phyloP scores from a whole-genome alignment of 2,113 vertebrate genomes.

The Phylloscopus trochilus region DNA sequence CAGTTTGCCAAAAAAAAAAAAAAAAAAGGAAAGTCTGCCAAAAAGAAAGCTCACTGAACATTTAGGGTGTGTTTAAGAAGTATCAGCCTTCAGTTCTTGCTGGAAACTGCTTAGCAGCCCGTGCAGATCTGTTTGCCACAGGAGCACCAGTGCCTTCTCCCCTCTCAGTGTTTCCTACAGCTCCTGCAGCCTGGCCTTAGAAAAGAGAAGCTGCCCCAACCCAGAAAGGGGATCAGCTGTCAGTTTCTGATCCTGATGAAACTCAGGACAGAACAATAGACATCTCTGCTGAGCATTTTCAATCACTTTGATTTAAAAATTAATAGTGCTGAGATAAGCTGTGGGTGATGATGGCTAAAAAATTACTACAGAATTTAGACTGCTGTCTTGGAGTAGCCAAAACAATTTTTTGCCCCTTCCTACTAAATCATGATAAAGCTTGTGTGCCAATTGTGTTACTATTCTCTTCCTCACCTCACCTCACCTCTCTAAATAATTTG shows the following conservation, averaged over 20 bases:
- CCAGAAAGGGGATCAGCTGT: background rate
- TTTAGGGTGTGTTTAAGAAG: background rate
- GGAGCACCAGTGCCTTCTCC: fast-evolving
- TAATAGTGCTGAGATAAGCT: background rate
- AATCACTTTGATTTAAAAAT: background rate
- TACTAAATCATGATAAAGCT: background rate
- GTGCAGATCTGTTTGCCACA: background rate
- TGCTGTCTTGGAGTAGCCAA: background rate
- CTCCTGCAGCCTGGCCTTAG: background rate
- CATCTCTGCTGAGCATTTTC: background rate
- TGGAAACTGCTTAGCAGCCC: background rate
- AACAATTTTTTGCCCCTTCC: background rate
- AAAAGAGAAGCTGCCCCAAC: background rate
- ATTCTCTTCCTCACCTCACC: background rate
- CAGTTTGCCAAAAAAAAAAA: background rate
- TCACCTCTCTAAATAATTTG: fast-evolving
- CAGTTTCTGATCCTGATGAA: background rate
- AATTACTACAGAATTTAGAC: background rate
- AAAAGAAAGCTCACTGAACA: background rate
- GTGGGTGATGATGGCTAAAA: background rate
- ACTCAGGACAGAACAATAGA: background rate
- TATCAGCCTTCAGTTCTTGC: background rate
- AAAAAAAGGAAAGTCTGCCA: background rate
- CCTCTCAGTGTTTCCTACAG: background rate
- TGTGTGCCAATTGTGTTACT: background rate